These are phyloP conservation scores for Macroramphosus scolopax DNA, from an alignment of 2,797 vertebrate genomes.

Conservation along the genomic window DNA sequence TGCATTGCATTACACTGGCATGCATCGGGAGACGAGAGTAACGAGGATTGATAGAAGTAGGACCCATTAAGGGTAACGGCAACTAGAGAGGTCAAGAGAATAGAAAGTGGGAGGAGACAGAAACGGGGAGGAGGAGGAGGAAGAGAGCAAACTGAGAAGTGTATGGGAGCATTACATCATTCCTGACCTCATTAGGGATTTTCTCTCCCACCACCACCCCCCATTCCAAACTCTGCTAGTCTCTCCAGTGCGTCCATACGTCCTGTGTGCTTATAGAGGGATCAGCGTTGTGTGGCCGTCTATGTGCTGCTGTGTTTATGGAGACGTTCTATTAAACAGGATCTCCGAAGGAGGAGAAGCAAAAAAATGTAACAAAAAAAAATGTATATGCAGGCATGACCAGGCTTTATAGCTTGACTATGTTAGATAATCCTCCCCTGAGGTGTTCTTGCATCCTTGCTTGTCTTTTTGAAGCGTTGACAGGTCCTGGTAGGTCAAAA, in stretches of 20 bases:
- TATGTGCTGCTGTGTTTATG: constrained; percentile 8
- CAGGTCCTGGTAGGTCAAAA: not conserved
- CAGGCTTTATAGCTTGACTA: not conserved
- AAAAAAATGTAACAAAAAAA: constrained; percentile 8
- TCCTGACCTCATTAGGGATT: constrained; percentile 81
- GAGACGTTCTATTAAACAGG: no score
- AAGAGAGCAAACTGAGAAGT: constrained; percentile 63
- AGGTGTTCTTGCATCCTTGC: no score
- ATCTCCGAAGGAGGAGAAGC: constrained; percentile 4
- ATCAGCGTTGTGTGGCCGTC: constrained; percentile 10
- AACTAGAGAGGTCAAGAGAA: constrained; percentile 64
- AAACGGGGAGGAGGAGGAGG: constrained; percentile 57
- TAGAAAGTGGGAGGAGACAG: constrained; percentile 67
- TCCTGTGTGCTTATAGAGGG: constrained; percentile 31
- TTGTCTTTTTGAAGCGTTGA: no score
- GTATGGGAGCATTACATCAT: constrained; percentile 78
- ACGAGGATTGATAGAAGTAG: constrained; percentile 62
- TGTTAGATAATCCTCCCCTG: not conserved
- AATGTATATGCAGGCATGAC: not conserved
- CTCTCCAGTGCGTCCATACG: constrained; percentile 51
- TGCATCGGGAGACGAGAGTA: constrained; percentile 41
- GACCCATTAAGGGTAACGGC: constrained; percentile 72
- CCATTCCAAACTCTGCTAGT: constrained; percentile 32
- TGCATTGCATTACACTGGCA: constrained; percentile 32
- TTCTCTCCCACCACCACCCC: constrained; percentile 49